Conservation (phyloP, 2,113 vertebrate species). For the Sylvia atricapilla region DNA sequence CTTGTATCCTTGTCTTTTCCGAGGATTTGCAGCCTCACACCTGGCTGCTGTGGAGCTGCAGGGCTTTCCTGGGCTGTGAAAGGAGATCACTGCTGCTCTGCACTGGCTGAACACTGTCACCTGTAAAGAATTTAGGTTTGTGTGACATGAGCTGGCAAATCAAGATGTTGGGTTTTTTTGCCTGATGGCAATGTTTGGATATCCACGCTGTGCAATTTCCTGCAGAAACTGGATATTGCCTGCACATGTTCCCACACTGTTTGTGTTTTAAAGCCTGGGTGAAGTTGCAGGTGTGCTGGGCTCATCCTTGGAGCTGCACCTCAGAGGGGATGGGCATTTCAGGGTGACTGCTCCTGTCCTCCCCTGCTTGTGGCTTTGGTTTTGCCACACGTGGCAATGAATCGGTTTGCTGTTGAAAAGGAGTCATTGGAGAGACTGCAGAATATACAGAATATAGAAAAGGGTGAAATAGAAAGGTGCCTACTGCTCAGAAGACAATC, state of each 20-base stretch:
- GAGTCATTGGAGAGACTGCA: not conserved
- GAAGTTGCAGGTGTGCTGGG: not conserved
- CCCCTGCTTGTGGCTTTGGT: not conserved
- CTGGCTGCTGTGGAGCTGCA: not conserved
- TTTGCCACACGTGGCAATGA: not conserved
- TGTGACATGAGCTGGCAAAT: not conserved
- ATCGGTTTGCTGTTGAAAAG: not conserved
- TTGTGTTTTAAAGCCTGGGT: not conserved
- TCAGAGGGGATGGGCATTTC: not conserved
- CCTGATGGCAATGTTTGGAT: not conserved
- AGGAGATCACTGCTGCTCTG: not conserved
- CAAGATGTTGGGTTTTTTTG: not conserved
- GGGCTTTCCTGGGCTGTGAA: not conserved
- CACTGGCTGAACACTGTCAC: fast-evolving
- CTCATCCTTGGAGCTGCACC: not conserved
- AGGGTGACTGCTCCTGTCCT: not conserved
- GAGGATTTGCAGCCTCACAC: not conserved
- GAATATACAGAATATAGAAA: not conserved
- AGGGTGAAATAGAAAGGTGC: not conserved
- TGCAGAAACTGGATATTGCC: not conserved
- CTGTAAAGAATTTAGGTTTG: not conserved
- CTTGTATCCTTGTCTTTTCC: fast-evolving
- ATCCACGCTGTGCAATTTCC: not conserved
- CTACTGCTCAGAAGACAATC: not conserved
- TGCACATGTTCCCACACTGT: fast-evolving